Percentiles rank a stretch among this genome's conserved stretches.
phyloP scores from a whole-genome alignment of 2,113 vertebrate species.

The Dasyornis broadbenti region DNA sequence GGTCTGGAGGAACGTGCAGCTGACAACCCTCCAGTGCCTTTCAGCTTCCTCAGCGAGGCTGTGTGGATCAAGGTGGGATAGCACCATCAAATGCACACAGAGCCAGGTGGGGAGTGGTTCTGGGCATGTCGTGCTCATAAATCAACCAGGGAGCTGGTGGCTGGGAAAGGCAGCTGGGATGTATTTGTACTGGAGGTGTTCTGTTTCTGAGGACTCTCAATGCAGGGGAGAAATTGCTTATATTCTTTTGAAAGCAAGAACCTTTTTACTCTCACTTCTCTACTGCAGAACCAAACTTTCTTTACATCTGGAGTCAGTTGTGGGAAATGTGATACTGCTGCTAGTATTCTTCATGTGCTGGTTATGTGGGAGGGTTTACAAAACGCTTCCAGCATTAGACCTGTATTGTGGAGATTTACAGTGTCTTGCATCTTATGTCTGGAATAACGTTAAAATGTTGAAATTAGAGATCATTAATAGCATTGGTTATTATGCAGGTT shows the following conservation, averaged over 20 bases:
- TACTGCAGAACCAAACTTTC: background rate
- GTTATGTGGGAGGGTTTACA: background rate
- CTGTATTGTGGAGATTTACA: background rate
- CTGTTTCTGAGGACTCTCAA: rapidly evolving
- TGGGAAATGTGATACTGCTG: background rate
- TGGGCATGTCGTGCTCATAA: rapidly evolving
- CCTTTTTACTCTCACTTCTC: background rate
- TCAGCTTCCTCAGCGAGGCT: slow-evolving; percentile 87
- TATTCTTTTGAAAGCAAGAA: background rate
- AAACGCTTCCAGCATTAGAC: background rate
- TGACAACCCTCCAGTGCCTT: slow-evolving; percentile 81
- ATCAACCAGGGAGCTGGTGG: background rate
- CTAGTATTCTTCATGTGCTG: background rate
- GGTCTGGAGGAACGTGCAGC: slow-evolving; percentile 67
- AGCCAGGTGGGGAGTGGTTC: background rate
- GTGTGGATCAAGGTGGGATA: slow-evolving; percentile 78
- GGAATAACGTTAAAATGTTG: background rate
- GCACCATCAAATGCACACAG: rapidly evolving
- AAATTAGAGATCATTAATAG: background rate
- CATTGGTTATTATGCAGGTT: background rate
- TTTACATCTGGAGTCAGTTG: background rate
- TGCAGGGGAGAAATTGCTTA: background rate
- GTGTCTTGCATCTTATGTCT: background rate
- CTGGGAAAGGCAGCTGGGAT: background rate
- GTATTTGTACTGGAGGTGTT: background rate